phyloP scores from a whole-genome alignment of 2,113 vertebrate genomes.

The Alectura lathami region DNA sequence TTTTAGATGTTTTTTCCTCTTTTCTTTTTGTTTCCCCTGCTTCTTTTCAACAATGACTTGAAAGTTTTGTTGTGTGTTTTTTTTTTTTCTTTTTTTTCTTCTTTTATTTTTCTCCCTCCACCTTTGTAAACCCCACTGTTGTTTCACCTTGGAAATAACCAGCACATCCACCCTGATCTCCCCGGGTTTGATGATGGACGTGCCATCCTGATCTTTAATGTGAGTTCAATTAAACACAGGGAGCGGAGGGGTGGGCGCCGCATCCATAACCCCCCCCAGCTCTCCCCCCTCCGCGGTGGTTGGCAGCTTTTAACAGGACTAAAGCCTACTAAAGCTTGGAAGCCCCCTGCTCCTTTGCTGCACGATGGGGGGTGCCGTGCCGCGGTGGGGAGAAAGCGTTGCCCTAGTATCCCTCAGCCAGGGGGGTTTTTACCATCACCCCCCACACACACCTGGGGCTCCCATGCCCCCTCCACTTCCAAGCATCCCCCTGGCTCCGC shows the following conservation, averaged over 20 bases:
- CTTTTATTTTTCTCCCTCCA: neutral
- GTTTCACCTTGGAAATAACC: conserved; percentile 60
- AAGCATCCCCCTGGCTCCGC: neutral
- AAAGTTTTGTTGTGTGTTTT: neutral
- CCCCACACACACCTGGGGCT: neutral
- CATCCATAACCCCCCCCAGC: conserved; percentile 29
- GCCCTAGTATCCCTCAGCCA: neutral
- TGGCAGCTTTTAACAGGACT: conserved; percentile 64
- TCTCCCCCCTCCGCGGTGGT: neutral
- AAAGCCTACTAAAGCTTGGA: conserved; percentile 50
- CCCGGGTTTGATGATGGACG: conserved; percentile 71
- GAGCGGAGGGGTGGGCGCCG: conserved; percentile 24
- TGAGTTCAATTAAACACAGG: conserved; percentile 36
- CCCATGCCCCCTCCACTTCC: neutral
- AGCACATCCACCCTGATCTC: conserved; percentile 67
- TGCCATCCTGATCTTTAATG: conserved; percentile 68
- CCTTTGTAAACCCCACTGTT: neutral
- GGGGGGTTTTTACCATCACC: neutral
- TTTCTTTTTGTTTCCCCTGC: conserved; percentile 19
- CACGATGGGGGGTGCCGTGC: neutral
- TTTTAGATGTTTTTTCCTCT: neutral
- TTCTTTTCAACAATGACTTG: conserved; percentile 44
- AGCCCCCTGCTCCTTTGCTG: neutral
- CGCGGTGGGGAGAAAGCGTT: neutral
- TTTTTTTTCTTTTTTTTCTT: neutral